phyloP scores from a whole-genome alignment of 2,888 invertebrate species.

The Limulus polyphemus region DNA sequence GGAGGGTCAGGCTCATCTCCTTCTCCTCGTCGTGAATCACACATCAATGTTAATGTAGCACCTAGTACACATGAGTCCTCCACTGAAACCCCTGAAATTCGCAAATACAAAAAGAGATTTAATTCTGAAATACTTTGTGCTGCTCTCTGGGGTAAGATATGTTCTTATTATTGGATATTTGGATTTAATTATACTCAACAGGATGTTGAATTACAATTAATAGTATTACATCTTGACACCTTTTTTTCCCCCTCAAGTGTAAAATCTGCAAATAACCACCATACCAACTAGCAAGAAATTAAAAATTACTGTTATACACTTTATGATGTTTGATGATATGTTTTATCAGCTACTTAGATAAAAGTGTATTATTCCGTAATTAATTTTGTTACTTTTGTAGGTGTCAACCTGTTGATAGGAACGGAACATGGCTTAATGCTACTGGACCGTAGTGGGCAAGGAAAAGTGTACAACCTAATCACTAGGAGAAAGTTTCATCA shows the following conservation, averaged over 20 bases:
- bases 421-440: constrained; percentile 98
- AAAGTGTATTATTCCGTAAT: too few relatives aligned
- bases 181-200: too few relatives aligned
- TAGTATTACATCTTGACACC: too few relatives aligned
- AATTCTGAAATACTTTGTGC: constrained; percentile 99
- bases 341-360: too few relatives aligned
- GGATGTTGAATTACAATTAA: too few relatives aligned
- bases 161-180: not conserved
- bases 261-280: not conserved
- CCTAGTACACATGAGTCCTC: constrained; percentile 59
- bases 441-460: constrained; percentile 95
- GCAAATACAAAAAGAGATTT: constrained; percentile 98
- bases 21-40: constrained; percentile 50
- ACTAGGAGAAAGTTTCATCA: constrained; percentile 96
- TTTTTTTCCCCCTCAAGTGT: not conserved
- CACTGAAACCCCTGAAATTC: constrained; percentile 92
- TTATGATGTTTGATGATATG: too few relatives aligned
- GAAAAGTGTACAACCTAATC: constrained; percentile 98
- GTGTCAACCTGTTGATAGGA: constrained; percentile 95
- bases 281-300: not conserved
- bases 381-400: constrained; percentile 2
- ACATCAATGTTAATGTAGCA: constrained; percentile 92
- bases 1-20: constrained; percentile 36
- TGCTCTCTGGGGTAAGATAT: constrained; percentile 67
- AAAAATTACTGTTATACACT: not conserved